Percentiles rank a stretch among this genome's conserved stretches.
These are phyloP conservation scores for Anadara kagoshimensis DNA, from an alignment of 1,140 invertebrate species.

Conservation along the genomic window DNA sequence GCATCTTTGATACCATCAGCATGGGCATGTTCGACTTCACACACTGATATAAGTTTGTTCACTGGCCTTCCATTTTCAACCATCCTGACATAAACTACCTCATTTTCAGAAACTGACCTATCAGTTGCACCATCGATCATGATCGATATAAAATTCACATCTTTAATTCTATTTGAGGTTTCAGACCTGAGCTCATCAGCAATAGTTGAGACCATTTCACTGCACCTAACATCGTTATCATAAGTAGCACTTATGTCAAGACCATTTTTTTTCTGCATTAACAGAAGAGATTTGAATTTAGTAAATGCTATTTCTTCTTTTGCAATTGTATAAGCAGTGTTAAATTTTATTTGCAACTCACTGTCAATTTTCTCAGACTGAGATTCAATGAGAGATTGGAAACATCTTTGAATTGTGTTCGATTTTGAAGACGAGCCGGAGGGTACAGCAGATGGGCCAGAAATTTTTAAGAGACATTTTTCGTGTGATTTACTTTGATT, in stretches of 20 bases:
- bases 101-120: slow-evolving; percentile 5
- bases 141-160: slow-evolving; percentile 13
- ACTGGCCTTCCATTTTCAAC: not conserved
- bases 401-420: too few species aligned
- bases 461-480: too few species aligned
- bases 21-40: not conserved
- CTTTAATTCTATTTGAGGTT: not conserved
- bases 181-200: not conserved
- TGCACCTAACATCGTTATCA: too few species aligned
- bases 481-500: too few species aligned
- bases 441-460: too few species aligned
- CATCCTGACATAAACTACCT: slow-evolving; percentile 15
- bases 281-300: too few species aligned
- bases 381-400: too few species aligned
- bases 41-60: slow-evolving; percentile 3
- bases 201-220: slow-evolving; percentile 6
- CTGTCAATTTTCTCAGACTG: too few species aligned
- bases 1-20: slow-evolving; percentile 2
- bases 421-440: too few species aligned
- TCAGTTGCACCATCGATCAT: slow-evolving; percentile 9
- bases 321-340: slow-evolving; percentile 21
- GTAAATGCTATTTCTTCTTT: slow-evolving; percentile 18
- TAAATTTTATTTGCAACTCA: too few species aligned
- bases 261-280: too few species aligned
- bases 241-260: too few species aligned